Evolutionary conservation across 1,140 invertebrate genomes (phyloP).

Genomic region (Aphis gossypii): DNA sequence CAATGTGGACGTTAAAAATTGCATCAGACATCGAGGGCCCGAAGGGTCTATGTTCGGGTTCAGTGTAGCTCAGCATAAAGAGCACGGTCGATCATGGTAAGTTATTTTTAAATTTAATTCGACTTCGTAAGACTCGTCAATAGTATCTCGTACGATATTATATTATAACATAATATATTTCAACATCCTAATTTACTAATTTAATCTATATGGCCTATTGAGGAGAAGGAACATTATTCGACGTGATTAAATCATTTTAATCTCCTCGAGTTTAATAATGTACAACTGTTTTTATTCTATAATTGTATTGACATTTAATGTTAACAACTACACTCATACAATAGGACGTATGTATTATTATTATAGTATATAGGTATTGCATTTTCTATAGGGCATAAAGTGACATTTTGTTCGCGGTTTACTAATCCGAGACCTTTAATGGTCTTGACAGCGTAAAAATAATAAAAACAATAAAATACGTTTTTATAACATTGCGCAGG

Average conservation of each 20-base stretch:
- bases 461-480: background rate
- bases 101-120: conserved; percentile 59
- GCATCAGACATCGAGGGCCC: conserved; percentile 64
- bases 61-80: conserved; percentile 67
- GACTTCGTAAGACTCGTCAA: background rate
- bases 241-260: background rate
- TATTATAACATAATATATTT: background rate
- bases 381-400: conserved; percentile 34
- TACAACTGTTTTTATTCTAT: background rate
- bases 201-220: background rate
- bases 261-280: background rate
- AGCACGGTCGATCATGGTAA: conserved; percentile 66
- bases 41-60: conserved; percentile 68
- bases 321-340: background rate
- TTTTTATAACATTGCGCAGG: background rate
- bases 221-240: background rate
- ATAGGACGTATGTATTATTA: background rate
- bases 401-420: conserved; percentile 47
- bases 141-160: too few species aligned
- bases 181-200: background rate
- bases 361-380: background rate
- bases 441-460: background rate
- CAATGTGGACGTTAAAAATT: conserved; percentile 67
- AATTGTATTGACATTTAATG: conserved; percentile 37
- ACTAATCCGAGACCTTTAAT: conserved; percentile 41